These are phyloP conservation scores for Sminthurides aquaticus DNA, from an alignment of 2,888 invertebrate species.

Conservation along the genomic window DNA sequence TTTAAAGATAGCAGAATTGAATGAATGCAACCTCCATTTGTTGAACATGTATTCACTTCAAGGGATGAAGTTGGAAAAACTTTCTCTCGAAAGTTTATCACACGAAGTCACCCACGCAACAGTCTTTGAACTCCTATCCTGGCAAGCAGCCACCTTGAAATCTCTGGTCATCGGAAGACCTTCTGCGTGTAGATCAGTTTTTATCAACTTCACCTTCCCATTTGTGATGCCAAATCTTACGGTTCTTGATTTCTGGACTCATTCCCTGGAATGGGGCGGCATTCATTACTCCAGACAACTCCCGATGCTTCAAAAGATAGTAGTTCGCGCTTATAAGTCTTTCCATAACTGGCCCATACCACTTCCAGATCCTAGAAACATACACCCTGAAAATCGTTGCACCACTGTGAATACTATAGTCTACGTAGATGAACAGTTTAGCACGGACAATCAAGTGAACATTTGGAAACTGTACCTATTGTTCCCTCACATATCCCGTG, in stretches of 20 bases:
- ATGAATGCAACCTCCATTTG: constrained; percentile 7
- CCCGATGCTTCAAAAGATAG: constrained; percentile 6
- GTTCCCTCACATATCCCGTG: constrained; percentile 10
- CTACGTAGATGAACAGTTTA: constrained; percentile 9
- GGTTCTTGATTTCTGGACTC: constrained; percentile 18
- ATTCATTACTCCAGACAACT: constrained; percentile 17
- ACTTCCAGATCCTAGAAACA: constrained; percentile 13
- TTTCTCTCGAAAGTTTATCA: constrained; percentile 14
- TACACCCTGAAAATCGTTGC: constrained; percentile 5
- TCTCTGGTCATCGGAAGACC: constrained; percentile 13
- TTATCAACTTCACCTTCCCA: constrained; percentile 20
- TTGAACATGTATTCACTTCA: constrained; percentile 11
- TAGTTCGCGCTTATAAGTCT: constrained; percentile 11
- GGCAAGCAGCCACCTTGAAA: constrained; percentile 8
- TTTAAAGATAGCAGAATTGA: constrained; percentile 10
- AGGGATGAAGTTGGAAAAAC: constrained; percentile 14
- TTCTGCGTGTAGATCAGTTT: constrained; percentile 17
- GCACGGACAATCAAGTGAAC: constrained; percentile 12
- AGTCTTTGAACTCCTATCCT: constrained; percentile 4
- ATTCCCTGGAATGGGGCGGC: constrained; percentile 14
- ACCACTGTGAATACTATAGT: constrained; percentile 8
- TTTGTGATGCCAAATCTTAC: constrained; percentile 17
- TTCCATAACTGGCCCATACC: constrained; percentile 15
- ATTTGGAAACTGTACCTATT: constrained; percentile 14
- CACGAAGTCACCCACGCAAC: constrained; percentile 12